These are phyloP conservation scores for Struthidea cinerea DNA, from an alignment of 2,113 vertebrate genomes.

Conservation along the genomic window DNA sequence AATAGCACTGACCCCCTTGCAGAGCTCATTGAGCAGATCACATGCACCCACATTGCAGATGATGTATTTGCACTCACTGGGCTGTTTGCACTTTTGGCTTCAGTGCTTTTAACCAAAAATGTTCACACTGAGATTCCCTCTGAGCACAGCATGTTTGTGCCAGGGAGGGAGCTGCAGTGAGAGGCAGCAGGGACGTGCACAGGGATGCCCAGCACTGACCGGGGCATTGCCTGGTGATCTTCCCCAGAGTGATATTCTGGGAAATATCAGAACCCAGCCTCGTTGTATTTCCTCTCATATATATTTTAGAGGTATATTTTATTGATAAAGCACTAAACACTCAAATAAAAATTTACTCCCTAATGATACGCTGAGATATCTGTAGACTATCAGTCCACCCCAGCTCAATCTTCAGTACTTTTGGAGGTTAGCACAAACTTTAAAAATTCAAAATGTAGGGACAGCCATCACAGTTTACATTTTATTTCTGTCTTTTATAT, in stretches of 20 bases:
- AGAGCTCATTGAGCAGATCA: background rate
- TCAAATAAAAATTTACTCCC: background rate
- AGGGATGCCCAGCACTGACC: background rate
- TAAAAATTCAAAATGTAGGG: background rate
- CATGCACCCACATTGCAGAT: background rate
- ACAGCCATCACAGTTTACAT: background rate
- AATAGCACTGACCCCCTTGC: background rate
- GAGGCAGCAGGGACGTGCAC: background rate
- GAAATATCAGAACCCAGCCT: background rate
- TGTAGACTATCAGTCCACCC: background rate
- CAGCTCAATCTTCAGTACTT: background rate
- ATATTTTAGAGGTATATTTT: background rate
- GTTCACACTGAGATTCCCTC: accelerated
- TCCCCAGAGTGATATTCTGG: background rate
- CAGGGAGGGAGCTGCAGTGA: background rate
- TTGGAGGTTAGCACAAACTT: background rate
- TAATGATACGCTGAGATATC: background rate
- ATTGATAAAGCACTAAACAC: background rate
- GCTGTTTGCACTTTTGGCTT: background rate
- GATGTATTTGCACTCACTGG: background rate
- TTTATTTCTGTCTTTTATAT: background rate
- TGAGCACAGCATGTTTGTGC: accelerated
- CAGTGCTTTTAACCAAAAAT: background rate
- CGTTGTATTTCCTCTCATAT: background rate
- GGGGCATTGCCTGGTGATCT: background rate